Conservation (phyloP, 2,888 invertebrate genomes). For the Tridacna gigas region DNA sequence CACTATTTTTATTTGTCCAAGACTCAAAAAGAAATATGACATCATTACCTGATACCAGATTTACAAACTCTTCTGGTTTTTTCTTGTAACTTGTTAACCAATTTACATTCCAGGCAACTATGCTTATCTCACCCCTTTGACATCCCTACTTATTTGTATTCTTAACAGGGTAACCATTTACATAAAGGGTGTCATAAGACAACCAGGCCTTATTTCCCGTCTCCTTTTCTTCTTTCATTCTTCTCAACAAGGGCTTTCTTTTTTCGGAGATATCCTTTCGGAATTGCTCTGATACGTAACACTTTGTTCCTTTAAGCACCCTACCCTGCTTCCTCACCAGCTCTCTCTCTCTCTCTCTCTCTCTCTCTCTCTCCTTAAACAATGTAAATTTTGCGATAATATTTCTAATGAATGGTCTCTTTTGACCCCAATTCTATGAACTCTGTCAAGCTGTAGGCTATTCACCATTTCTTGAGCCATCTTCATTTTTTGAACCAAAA, state of each 20-base stretch:
- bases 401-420: constrained; percentile 6
- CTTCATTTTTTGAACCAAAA: constrained; percentile 26
- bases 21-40: constrained; percentile 11
- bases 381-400: constrained; percentile 38
- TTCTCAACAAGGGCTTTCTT: not conserved
- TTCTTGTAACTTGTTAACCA: not conserved
- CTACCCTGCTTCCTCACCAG: constrained; percentile 25
- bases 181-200: too few species aligned
- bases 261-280: too few species aligned
- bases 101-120: constrained; percentile 4
- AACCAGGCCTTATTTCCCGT: not conserved
- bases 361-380: too few species aligned
- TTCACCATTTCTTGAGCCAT: constrained; percentile 17
- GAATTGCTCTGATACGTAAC: constrained; percentile 25
- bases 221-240: not conserved
- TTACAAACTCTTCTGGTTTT: not conserved
- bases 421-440: constrained; percentile 37
- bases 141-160: not conserved
- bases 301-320: constrained; percentile 24
- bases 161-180: not conserved
- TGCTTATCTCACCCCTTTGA: not conserved
- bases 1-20: not conserved
- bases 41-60: not conserved
- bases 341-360: constrained; percentile 39
- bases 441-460: constrained; percentile 26